Percentiles rank a stretch among this genome's conserved stretches.
phyloP scores from a whole-genome alignment of 2,888 invertebrate species.

The Psococerastis gibbosa region DNA sequence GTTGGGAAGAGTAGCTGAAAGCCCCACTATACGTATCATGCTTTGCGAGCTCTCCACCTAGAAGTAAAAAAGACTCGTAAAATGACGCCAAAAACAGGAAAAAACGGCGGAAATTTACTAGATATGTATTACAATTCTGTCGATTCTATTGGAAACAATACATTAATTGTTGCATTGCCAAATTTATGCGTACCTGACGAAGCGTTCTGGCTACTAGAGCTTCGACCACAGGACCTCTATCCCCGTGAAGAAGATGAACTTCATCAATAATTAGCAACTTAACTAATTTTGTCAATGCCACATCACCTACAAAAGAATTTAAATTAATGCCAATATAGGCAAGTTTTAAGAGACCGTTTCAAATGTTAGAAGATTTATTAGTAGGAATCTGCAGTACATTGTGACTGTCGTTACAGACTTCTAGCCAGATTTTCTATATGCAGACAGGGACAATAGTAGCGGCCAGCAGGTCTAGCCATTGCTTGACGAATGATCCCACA shows the following conservation, averaged over 20 bases:
- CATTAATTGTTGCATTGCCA: constrained; percentile 7
- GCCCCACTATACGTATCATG: constrained; percentile 91
- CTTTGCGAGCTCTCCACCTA: constrained; percentile 70
- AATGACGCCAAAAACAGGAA: constrained; percentile 5
- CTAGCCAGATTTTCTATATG: no score
- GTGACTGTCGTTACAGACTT: no score
- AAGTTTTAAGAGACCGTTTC: no score
- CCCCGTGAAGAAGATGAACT: constrained; percentile 90
- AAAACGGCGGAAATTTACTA: neutral
- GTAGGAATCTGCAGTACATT: no score
- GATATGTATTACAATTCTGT: neutral
- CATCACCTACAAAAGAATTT: constrained; percentile 46
- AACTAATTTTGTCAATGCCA: constrained; percentile 74
- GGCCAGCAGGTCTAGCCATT: no score
- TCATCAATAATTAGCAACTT: constrained; percentile 91
- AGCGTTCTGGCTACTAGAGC: constrained; percentile 90
- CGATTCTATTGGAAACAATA: neutral
- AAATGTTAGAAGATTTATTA: no score
- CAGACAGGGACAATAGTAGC: no score
- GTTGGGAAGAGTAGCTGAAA: constrained; percentile 95
- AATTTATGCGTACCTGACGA: constrained; percentile 54
- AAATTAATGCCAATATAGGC: no score
- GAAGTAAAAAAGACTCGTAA: no score
- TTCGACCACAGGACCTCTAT: constrained; percentile 93
- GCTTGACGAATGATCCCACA: no score